Base-by-base conservation (phyloP, 2,888 invertebrate genomes). In the Brachyptera putata region DNA sequence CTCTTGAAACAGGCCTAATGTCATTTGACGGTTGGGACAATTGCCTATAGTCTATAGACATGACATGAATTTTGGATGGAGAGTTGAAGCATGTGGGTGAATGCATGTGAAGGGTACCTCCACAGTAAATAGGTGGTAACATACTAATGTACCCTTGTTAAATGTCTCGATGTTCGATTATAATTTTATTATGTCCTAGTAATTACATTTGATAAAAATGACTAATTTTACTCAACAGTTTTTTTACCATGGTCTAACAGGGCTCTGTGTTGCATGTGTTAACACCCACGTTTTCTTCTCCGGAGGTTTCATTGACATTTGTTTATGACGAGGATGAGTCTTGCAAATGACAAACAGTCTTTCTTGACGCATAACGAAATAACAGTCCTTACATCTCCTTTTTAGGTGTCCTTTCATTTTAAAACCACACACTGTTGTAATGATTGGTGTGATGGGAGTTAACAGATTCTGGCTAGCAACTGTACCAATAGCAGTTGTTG, bases 321-420 rank as follows among this genome's bases (percentile, higher is more conserved):
- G 91, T 70, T 93, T 93, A 71, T 94, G 93, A 36, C 91, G 81
- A 21, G 85, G 86, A 70, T 84, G 84, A 25, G 84, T 84, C 58
- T 84, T 85, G 67, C 93, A 94, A 66, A 88, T 82, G 41, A 89
- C 83, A 72, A 84, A 87, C 67, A 83, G 70, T 61, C 88, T 80
- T 66, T 86, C 82, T 67, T 88, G 79, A 59, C 86, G 76, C 43
- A 80, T 76, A 11, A 89, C 85, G 69, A 87, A 80, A 68, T 85
- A 88, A 71, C 94, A 94, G 68, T 87, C 85, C 72, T 85, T 86
- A 70, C 94, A 94, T 39, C 93, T 82, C 58, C 83, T 79, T 60
- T 78, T 80, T 26, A 90, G 76, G 14, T 73, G 72, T 3, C 86
- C 87, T 70, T 83, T 87, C 2, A 86, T 81, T 79, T 93, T 92